Evolutionary conservation across 2,888 invertebrate species (phyloP).

Genomic region (Agrilus biguttatus): DNA sequence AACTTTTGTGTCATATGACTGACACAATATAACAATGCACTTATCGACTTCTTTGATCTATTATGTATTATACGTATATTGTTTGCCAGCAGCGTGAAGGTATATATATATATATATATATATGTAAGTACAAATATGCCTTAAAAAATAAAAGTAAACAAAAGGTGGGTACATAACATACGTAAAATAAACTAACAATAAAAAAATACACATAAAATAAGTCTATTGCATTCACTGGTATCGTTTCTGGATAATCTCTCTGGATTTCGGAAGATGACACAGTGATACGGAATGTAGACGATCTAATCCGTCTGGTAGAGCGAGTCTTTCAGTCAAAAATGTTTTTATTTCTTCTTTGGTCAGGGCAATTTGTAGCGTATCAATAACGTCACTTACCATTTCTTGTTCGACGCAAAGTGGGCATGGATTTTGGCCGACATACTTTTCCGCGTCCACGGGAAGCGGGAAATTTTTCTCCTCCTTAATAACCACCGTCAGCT

Average conservation of each 20-base stretch:
- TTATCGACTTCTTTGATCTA: too few species aligned
- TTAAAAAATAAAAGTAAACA: too few species aligned
- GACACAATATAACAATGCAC: too few species aligned
- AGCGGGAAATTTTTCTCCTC: neutral
- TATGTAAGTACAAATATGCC: too few species aligned
- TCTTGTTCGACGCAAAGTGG: constrained; percentile 34
- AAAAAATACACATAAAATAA: too few species aligned
- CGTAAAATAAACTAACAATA: too few species aligned
- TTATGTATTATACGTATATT: too few species aligned
- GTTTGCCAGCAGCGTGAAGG: too few species aligned
- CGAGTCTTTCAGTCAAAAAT: constrained; percentile 22
- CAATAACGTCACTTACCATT: constrained; percentile 33
- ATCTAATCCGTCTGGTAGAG: constrained; percentile 25
- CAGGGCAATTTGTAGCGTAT: constrained; percentile 28
- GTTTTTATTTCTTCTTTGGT: constrained; percentile 24
- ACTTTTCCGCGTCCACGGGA: neutral
- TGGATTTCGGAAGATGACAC: constrained; percentile 36
- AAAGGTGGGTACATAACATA: too few species aligned
- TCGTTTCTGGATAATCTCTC: constrained; percentile 35
- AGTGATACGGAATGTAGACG: constrained; percentile 36
- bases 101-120: too few species aligned
- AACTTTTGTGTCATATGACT: too few species aligned
- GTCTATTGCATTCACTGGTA: constrained; percentile 25
- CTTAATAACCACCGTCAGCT: neutral
- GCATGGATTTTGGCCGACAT: neutral